phyloP scores from a whole-genome alignment of 2,888 invertebrate species.

The Eumerus sabulonum region DNA sequence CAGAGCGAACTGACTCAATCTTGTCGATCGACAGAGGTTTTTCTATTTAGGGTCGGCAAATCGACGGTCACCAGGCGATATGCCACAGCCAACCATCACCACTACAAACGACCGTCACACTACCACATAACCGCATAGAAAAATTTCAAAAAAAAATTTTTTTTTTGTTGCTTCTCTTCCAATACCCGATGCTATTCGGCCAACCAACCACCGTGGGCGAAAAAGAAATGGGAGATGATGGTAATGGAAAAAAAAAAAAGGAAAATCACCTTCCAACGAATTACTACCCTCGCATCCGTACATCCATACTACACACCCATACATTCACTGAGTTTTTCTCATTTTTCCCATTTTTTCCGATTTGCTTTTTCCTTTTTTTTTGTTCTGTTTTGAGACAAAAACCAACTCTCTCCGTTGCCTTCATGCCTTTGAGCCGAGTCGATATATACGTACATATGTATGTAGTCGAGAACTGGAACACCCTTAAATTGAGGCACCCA shows the following conservation, averaged over 20 bases:
- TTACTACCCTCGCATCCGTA: conserved; percentile 41
- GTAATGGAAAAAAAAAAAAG: conserved; percentile 42
- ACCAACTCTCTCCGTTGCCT: conserved; percentile 29
- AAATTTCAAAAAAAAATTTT: conserved; percentile 74
- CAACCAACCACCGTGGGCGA: conserved; percentile 31
- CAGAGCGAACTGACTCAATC: conserved; percentile 79
- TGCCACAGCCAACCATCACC: conserved; percentile 66
- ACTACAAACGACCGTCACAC: conserved; percentile 60
- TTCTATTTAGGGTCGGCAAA: conserved; percentile 76
- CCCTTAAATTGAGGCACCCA: conserved; percentile 23
- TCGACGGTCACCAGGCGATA: conserved; percentile 71
- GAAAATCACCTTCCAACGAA: conserved; percentile 51
- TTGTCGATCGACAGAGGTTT: conserved; percentile 78
- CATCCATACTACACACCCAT: conserved; percentile 37
- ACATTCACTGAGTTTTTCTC: conserved; percentile 52
- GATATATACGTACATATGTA: too few relatives aligned
- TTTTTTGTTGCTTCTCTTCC: conserved; percentile 69
- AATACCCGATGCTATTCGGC: too few relatives aligned
- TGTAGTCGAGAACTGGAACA: background rate
- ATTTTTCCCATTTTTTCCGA: conserved; percentile 37
- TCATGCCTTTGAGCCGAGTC: background rate
- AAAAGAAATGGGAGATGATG: conserved; percentile 49
- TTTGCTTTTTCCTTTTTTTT: conserved; percentile 26
- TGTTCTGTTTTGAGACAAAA: conserved; percentile 20
- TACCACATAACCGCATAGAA: conserved; percentile 77